phyloP scores from a whole-genome alignment of 2,888 invertebrate genomes.

The Drosophila anceps region DNA sequence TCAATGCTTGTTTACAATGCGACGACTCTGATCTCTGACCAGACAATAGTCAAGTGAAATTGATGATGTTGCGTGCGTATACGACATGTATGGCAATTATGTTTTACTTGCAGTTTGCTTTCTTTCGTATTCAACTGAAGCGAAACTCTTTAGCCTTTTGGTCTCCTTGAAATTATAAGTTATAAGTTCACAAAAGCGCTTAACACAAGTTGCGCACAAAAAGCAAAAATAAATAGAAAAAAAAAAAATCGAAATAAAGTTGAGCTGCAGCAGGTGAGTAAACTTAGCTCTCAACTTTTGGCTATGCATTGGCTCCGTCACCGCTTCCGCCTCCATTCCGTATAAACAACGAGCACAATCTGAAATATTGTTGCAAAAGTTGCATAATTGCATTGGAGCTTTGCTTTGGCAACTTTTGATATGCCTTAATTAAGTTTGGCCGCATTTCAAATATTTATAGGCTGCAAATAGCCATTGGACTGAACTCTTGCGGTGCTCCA shows the following conservation, averaged over 20 bases:
- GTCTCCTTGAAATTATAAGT: slow-evolving; percentile 43
- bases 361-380: slow-evolving; percentile 55
- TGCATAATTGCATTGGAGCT: slow-evolving; percentile 62
- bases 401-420: slow-evolving; percentile 60
- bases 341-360: slow-evolving; percentile 33
- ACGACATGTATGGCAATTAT: slow-evolving; percentile 48
- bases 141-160: slow-evolving; percentile 22
- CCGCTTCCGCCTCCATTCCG: background rate
- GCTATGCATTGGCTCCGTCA: background rate
- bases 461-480: slow-evolving; percentile 54
- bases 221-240: background rate
- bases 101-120: slow-evolving; percentile 16
- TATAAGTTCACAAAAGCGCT: slow-evolving; percentile 45
- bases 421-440: slow-evolving; percentile 57
- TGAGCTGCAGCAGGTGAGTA: slow-evolving; percentile 69
- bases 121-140: background rate
- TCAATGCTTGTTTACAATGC: slow-evolving; percentile 57
- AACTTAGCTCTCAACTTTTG: slow-evolving; percentile 56
- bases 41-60: slow-evolving; percentile 59
- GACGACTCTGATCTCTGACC: slow-evolving; percentile 59
- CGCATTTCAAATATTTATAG: slow-evolving; percentile 58
- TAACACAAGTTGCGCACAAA: slow-evolving; percentile 35
- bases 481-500: slow-evolving; percentile 13
- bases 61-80: slow-evolving; percentile 48
- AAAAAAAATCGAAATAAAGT: slow-evolving; percentile 35